These are phyloP conservation scores for Aromia moschata DNA, from an alignment of 2,888 invertebrate genomes.

Conservation along the genomic window DNA sequence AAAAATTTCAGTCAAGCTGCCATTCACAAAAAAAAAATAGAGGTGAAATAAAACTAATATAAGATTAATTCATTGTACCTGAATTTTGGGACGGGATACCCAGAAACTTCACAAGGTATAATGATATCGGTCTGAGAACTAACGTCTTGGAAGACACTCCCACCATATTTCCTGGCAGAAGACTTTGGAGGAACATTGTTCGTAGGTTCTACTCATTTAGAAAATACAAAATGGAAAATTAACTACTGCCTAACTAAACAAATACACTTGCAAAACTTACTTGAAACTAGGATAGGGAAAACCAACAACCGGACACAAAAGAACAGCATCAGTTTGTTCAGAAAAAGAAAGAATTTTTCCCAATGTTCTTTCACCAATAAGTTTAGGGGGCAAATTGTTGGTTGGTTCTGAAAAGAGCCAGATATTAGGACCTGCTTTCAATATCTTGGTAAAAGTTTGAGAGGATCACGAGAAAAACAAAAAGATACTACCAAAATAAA, in stretches of 20 bases:
- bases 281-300: constrained; percentile 77
- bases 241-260: neutral
- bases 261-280: constrained; percentile 65
- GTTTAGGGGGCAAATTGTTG: constrained; percentile 63
- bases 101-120: constrained; percentile 75
- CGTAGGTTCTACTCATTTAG: constrained; percentile 66
- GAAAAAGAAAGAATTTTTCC: constrained; percentile 71
- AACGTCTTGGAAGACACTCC: constrained; percentile 65
- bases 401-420: constrained; percentile 63
- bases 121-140: constrained; percentile 60
- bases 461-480: no score
- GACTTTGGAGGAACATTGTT: constrained; percentile 71
- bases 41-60: constrained; percentile 1
- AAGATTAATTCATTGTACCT: constrained; percentile 61
- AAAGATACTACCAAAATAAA: no score
- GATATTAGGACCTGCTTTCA: constrained; percentile 9
- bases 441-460: neutral
- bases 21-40: no score
- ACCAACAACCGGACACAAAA: constrained; percentile 76
- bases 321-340: constrained; percentile 66
- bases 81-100: constrained; percentile 76
- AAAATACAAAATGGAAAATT: neutral
- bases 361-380: constrained; percentile 63
- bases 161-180: constrained; percentile 63
- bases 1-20: no score